Evolutionary conservation across 2,888 invertebrate species (phyloP).

Genomic region (Tortricodes alternella): DNA sequence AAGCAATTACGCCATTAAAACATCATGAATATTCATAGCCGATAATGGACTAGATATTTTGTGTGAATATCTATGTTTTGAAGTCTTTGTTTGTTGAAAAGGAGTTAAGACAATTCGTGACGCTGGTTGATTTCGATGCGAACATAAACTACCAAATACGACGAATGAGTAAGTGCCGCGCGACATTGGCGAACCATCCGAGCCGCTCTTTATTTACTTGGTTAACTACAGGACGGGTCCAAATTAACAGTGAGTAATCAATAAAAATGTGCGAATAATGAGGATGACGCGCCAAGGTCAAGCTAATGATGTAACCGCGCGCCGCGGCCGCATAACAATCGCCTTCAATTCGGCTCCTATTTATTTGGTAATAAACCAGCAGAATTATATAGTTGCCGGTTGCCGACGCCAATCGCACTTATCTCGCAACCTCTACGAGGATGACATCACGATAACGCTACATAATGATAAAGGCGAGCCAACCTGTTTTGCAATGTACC

Average conservation of each 20-base stretch:
- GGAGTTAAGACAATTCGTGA: constrained; percentile 38
- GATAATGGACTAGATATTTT: constrained; percentile 7
- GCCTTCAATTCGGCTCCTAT: constrained; percentile 50
- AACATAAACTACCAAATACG: constrained; percentile 36
- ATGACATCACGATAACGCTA: constrained; percentile 64
- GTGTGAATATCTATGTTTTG: constrained; percentile 18
- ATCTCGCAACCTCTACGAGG: constrained; percentile 49
- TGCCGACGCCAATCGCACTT: constrained; percentile 42
- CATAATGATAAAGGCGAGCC: constrained; percentile 35
- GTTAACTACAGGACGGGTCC: constrained; percentile 16
- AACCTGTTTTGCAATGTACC: constrained; percentile 31
- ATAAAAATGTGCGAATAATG: constrained; percentile 54
- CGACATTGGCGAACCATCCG: background rate
- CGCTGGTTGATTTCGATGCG: constrained; percentile 37
- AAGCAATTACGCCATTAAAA: constrained; percentile 18
- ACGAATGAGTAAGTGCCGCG: constrained; percentile 10
- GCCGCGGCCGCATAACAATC: constrained; percentile 42
- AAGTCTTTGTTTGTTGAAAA: constrained; percentile 40
- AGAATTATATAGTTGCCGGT: constrained; percentile 51
- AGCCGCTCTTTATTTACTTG: constrained; percentile 10
- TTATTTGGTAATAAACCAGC: constrained; percentile 40
- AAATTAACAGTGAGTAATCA: constrained; percentile 48
- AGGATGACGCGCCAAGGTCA: constrained; percentile 62
- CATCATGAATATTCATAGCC: constrained; percentile 11
- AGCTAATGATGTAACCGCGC: constrained; percentile 61